Percentiles rank a stretch among this genome's conserved stretches.
Conservation (phyloP, 2,113 vertebrate species). For the Tamias sibiricus region DNA sequence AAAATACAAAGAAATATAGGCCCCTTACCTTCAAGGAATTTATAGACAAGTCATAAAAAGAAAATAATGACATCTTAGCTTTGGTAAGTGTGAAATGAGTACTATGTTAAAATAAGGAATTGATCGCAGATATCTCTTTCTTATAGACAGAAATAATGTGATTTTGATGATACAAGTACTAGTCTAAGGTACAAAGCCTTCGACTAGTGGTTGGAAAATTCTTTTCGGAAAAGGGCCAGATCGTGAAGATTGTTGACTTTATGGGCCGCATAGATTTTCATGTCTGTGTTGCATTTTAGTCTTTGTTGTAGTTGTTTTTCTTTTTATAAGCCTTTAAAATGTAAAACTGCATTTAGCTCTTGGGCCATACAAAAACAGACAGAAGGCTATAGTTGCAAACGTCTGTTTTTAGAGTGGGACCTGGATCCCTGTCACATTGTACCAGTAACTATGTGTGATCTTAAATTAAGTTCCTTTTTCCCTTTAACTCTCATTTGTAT, state of each 20-base stretch:
- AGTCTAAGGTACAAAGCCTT: constrained; percentile 12
- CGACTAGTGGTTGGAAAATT: background rate
- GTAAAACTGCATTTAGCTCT: constrained; percentile 30
- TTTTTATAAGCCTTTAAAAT: constrained; percentile 41
- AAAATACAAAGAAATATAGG: constrained; percentile 26
- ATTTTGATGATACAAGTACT: too few species aligned
- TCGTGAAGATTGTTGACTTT: constrained; percentile 28
- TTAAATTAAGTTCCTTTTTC: background rate
- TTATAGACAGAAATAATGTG: background rate
- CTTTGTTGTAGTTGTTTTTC: background rate
- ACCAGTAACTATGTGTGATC: background rate
- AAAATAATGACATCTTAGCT: constrained; percentile 39
- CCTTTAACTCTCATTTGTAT: background rate
- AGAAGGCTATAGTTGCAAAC: background rate
- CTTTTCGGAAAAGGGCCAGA: constrained; percentile 38
- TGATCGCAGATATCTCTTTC: constrained; percentile 9
- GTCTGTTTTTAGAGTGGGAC: background rate
- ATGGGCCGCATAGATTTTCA: background rate
- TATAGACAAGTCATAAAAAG: constrained; percentile 23
- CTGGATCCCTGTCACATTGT: background rate
- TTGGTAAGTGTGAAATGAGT: constrained; percentile 38
- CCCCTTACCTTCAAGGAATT: background rate
- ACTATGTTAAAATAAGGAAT: constrained; percentile 41
- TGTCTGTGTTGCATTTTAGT: constrained; percentile 47
- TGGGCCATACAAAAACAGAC: background rate